These are phyloP conservation scores for Strigamia crassipes DNA, from an alignment of 2,888 invertebrate species.

Conservation along the genomic window DNA sequence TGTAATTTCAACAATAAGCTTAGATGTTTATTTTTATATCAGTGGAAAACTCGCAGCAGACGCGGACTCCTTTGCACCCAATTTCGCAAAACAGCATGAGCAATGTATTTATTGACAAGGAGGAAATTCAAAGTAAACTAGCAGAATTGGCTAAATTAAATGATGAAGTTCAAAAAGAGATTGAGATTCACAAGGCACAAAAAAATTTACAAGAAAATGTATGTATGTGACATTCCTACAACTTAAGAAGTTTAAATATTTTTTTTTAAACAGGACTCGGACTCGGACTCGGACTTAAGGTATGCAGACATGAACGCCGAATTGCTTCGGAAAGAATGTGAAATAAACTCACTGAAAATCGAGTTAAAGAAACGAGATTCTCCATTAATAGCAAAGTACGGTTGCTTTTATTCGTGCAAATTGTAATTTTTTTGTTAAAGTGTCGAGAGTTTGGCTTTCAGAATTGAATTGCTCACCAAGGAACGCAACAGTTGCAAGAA, in stretches of 20 bases:
- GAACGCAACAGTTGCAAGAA: not conserved
- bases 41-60: no score
- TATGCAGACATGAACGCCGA: not conserved
- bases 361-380: not conserved
- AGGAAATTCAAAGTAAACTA: not conserved
- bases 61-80: no score
- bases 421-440: no score
- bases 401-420: not conserved
- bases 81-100: no score
- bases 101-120: no score
- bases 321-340: not conserved
- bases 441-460: not conserved
- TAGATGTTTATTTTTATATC: not conserved
- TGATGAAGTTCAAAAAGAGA: no score
- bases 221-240: no score
- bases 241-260: no score
- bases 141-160: not conserved
- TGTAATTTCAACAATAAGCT: not conserved
- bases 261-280: not conserved
- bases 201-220: no score
- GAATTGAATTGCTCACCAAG: not conserved
- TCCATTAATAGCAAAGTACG: not conserved
- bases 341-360: not conserved
- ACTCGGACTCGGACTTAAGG: no score
- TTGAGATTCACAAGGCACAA: no score